Percentiles rank a stretch among this genome's conserved stretches.
These are phyloP conservation scores for Bubo scandiacus DNA, from an alignment of 2,113 vertebrate species.

Conservation along the genomic window DNA sequence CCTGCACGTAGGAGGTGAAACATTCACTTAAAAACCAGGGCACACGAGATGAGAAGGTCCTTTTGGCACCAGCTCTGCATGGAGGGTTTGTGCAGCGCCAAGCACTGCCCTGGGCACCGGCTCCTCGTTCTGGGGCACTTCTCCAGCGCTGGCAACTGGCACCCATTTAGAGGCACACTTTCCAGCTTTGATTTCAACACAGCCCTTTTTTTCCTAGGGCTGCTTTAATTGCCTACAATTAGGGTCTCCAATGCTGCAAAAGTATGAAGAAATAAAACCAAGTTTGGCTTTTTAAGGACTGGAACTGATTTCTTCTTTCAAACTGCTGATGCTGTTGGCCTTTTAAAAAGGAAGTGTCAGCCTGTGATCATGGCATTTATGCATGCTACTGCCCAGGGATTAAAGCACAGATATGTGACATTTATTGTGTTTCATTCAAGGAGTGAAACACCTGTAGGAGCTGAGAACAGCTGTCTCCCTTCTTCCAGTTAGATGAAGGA, in stretches of 20 bases:
- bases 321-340: neutral
- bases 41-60: neutral
- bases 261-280: neutral
- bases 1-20: neutral
- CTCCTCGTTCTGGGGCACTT: neutral
- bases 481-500: neutral
- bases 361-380: neutral
- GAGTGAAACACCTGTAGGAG: neutral
- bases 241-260: neutral
- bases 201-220: neutral
- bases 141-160: neutral
- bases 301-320: neutral
- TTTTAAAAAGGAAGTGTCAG: neutral
- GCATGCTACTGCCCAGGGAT: neutral
- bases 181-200: conserved; percentile 10
- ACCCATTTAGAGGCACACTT: neutral
- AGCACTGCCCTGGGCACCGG: neutral
- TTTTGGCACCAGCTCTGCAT: neutral
- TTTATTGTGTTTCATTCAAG: neutral
- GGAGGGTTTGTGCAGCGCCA: neutral
- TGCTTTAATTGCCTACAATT: conserved; percentile 22
- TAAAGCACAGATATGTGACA: neutral
- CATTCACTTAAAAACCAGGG: neutral
- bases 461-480: neutral
- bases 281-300: neutral